Evolutionary conservation across 23 tunicate genomes (phyloP).

Genomic region (Trididemnum clinides): DNA sequence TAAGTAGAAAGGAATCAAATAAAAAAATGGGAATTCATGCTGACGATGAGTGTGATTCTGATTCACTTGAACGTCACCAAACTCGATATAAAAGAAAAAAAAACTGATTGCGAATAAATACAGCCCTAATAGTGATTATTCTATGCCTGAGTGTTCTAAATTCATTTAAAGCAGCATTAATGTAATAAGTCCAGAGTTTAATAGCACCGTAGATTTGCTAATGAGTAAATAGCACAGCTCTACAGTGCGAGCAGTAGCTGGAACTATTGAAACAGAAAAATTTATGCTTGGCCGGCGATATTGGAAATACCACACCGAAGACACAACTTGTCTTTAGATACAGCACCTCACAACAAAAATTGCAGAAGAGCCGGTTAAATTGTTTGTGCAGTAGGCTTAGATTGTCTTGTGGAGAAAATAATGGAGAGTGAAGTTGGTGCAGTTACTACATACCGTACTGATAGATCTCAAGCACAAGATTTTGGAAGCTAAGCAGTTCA

Average conservation of each 20-base stretch:
- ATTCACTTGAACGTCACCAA: not conserved
- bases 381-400: not conserved
- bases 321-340: not conserved
- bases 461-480: not conserved
- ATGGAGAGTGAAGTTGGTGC: not conserved
- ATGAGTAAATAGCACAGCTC: not conserved
- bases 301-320: conserved; percentile 8
- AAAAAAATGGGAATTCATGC: not conserved
- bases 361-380: not conserved
- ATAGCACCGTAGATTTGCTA: not conserved
- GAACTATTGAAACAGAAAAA: not conserved
- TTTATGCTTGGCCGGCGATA: not conserved
- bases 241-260: not conserved
- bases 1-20: not conserved
- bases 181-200: not conserved
- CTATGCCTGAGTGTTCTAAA: not conserved
- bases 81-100: too few species aligned
- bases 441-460: not conserved
- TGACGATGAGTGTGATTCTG: not conserved
- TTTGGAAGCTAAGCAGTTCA: not conserved
- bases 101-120: not conserved
- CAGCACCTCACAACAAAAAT: not conserved
- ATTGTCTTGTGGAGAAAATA: not conserved
- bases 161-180: not conserved
- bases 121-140: not conserved